These are phyloP conservation scores for Procavia capensis DNA, from an alignment of 2,113 vertebrate genomes.

Conservation along the genomic window DNA sequence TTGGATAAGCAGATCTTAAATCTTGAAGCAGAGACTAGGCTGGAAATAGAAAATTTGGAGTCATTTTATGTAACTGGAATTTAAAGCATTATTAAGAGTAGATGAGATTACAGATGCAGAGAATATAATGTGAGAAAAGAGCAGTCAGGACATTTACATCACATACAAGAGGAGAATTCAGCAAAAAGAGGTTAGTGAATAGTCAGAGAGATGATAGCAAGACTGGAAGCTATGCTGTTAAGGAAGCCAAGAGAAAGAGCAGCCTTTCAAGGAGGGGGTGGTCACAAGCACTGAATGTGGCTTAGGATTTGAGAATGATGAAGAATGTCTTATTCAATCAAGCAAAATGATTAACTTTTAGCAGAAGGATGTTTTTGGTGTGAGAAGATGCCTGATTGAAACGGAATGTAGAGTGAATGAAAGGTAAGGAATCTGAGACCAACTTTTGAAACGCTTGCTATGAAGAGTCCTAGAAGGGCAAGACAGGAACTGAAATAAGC, in stretches of 20 bases:
- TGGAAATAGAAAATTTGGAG: neutral
- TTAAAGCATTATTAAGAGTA: neutral
- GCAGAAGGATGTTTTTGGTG: neutral
- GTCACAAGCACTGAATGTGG: neutral
- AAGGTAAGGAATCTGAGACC: neutral
- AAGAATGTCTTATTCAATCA: neutral
- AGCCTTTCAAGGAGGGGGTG: neutral
- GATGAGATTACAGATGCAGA: neutral
- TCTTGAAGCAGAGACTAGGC: neutral
- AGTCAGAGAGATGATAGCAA: neutral
- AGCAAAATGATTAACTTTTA: neutral
- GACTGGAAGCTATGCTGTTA: neutral
- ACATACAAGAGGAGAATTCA: neutral
- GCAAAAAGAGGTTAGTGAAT: neutral
- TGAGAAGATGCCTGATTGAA: neutral
- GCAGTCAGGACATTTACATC: neutral
- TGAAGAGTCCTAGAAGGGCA: neutral
- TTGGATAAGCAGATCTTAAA: neutral
- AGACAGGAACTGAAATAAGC: neutral
- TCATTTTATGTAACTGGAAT: neutral
- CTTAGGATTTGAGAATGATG: neutral
- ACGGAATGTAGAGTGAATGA: neutral
- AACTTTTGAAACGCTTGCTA: neutral
- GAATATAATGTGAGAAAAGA: neutral
- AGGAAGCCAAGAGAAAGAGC: neutral